Percentiles rank a stretch among this genome's conserved stretches.
phyloP scores from a whole-genome alignment of 2,888 invertebrate species.

The Calameuta idolon region DNA sequence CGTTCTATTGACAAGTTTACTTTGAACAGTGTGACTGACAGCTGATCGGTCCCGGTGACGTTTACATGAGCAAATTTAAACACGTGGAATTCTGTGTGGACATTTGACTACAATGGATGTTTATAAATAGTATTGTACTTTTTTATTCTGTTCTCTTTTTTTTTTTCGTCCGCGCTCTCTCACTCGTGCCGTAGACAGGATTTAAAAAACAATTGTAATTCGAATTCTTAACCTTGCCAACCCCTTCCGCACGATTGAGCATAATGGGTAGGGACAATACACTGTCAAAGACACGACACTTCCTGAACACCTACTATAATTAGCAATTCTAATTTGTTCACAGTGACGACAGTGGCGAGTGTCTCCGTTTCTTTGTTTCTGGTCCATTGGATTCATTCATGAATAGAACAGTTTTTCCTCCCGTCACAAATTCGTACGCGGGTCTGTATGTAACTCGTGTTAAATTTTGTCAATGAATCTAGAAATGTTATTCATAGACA shows the following conservation, averaged over 20 bases:
- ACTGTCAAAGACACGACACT: background rate
- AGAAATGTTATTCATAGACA: too few species aligned
- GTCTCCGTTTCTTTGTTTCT: background rate
- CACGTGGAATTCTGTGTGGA: background rate
- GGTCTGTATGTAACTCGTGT: too few species aligned
- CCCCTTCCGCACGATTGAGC: background rate
- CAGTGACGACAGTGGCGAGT: background rate
- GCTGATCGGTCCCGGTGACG: slow-evolving; percentile 1
- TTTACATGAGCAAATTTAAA: background rate
- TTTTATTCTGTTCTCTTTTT: background rate
- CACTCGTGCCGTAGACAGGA: background rate
- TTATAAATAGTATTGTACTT: background rate
- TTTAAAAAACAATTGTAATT: background rate
- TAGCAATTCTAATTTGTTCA: slow-evolving; percentile 3
- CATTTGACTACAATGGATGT: background rate
- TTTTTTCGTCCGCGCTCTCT: background rate
- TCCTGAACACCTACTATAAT: slow-evolving; percentile 7
- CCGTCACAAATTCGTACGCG: too few species aligned
- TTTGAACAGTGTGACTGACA: background rate
- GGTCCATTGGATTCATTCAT: too few species aligned
- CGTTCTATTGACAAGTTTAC: background rate
- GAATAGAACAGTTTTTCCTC: too few species aligned
- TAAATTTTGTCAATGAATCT: too few species aligned
- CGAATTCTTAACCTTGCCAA: slow-evolving; percentile 1
- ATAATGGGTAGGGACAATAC: background rate